A percentile compares a stretch with the other conserved stretches of the same genome.
Evolutionary conservation across 2,888 invertebrate genomes (phyloP).

Genomic region (Cremastinae sp.): DNA sequence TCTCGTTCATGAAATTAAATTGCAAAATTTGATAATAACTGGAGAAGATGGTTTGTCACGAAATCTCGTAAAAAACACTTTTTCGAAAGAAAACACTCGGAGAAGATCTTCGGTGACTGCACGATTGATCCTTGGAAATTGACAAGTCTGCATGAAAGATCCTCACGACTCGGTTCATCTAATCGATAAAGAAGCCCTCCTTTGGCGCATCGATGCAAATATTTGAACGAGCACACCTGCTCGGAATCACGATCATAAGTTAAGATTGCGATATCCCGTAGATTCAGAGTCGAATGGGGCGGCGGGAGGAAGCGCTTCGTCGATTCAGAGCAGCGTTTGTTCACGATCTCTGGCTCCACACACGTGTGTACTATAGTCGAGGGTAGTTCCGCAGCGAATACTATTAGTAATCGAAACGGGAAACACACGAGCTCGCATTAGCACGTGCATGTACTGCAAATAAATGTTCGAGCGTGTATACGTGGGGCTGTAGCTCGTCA

Average conservation of each 20-base stretch:
- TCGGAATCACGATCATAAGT: conserved; percentile 45
- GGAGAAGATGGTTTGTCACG: no score
- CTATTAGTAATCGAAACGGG: conserved; percentile 31
- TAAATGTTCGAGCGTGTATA: neutral
- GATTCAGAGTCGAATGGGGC: neutral
- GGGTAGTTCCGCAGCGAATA: conserved; percentile 1
- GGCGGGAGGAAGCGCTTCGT: neutral
- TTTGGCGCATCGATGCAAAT: conserved; percentile 44
- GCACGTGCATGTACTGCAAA: conserved; percentile 7
- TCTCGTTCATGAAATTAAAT: no score
- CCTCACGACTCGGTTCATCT: conserved; percentile 25
- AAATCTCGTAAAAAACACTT: no score
- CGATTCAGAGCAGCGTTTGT: conserved; percentile 13
- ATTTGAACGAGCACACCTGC: conserved; percentile 46
- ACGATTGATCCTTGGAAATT: conserved; percentile 10
- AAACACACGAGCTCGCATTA: conserved; percentile 31
- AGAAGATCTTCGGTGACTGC: no score
- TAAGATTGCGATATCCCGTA: conserved; percentile 45
- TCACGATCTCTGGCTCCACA: conserved; percentile 7
- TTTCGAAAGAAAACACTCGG: no score
- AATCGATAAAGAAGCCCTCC: conserved; percentile 19
- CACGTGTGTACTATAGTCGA: neutral
- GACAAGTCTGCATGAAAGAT: conserved; percentile 19
- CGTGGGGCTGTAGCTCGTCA: conserved; percentile 14
- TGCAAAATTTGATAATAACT: no score